Evolutionary conservation across 1,140 invertebrate genomes (phyloP), one percentile per base, ranked within the genome.

Genomic region (Hylaeus volcanicus): DNA sequence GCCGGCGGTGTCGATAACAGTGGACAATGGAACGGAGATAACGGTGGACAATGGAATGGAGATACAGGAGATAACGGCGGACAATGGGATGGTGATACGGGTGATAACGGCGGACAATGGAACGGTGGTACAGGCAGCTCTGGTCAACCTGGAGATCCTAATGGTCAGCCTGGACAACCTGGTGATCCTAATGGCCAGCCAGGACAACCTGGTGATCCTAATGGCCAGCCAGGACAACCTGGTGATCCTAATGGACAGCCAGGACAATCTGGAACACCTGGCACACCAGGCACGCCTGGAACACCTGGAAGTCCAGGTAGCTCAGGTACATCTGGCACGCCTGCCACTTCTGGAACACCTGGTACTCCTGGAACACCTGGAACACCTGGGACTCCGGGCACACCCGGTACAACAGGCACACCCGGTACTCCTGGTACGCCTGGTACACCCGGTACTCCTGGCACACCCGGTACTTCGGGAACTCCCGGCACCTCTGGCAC

Each of bases 401-500:
- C 8, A 14, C 45, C 77, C 73, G 75, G 81, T 45, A 61, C 78
- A 0, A 64, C 71, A 0, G 83, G 74, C 0, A 11, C 51, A 15
- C 55, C 74, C 1, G 73, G 73, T 12, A n/a, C 11, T 2, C 48
- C 61, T 0, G 73, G 63, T n/a, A 53, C 61, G 39, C 55, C 65
- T 5, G 55, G 74, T 1, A 37, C 64, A 1, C 74, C 74, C 0
- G 74, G 55, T 39, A 66, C n/a, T 9, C 63, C 63, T 14, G 63
- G 74, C 56, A 5, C 9, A 58, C 37, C 39, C 37, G 74, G 96
- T 66, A 89, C 93, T 73, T 90, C 94, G 58, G 96, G 96, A 2
- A 95, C 94, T 12, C 90, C 94, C 11, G 96, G 96, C 1, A 93
- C 93, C 11, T 90, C 94, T 5, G 96, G 96, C 26, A 94, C 95